Conservation (phyloP, 2,797 vertebrate genomes). For the Mormyrops attenuatus region DNA sequence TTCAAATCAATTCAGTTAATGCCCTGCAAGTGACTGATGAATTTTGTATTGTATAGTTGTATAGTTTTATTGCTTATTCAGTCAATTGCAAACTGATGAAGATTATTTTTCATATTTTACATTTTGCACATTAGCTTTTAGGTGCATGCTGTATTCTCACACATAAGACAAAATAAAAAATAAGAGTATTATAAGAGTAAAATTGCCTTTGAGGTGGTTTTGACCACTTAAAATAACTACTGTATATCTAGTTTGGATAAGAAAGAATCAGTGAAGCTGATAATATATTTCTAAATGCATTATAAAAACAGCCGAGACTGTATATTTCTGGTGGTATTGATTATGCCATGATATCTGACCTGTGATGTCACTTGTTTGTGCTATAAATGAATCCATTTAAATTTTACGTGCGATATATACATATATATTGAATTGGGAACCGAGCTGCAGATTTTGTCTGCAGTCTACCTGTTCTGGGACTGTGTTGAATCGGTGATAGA, state of each 20-base stretch:
- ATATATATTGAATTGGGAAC: background rate
- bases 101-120: constrained; percentile 34
- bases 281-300: constrained; percentile 24
- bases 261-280: background rate
- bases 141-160: constrained; percentile 24
- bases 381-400: background rate
- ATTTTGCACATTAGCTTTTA: constrained; percentile 37
- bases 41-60: constrained; percentile 23
- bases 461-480: background rate
- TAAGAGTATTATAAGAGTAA: background rate
- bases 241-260: constrained; percentile 1
- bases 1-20: constrained; percentile 16
- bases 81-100: constrained; percentile 27
- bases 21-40: constrained; percentile 15
- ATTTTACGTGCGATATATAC: background rate
- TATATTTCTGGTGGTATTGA: background rate
- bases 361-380: background rate
- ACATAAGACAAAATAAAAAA: constrained; percentile 3
- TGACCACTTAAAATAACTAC: constrained; percentile 15
- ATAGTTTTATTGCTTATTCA: constrained; percentile 15
- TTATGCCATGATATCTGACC: constrained; percentile 1
- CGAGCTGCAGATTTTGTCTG: background rate
- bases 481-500: background rate
- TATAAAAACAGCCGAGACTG: constrained; percentile 7
- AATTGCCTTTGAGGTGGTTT: constrained; percentile 19